Base-by-base conservation (phyloP, 1,140 invertebrate species). In the Oreohelix idahoensis region DNA sequence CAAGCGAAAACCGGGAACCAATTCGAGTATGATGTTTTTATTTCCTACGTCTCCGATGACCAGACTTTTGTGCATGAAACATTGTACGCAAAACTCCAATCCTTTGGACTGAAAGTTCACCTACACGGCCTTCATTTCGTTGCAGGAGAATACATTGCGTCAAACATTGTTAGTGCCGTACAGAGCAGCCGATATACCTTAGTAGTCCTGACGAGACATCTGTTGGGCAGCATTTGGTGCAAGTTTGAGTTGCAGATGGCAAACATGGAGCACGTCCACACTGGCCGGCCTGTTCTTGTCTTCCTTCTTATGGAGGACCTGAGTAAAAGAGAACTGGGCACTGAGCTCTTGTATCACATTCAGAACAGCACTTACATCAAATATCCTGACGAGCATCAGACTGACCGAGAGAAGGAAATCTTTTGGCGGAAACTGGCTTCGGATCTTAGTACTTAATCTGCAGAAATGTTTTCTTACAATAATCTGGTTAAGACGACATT, bases 181-280 rank as follows among this genome's bases (percentile, higher is more conserved):
- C 93, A 94, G 35, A 93, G 93, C 76, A 95, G 95, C 88, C 93
- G 94, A 74, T 94, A 94, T 89, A 94, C 94, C 29, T 89, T 95
- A 49, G 90, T 95, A 36, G 89, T 95, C n/a, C 92, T 95, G 53
- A 94, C 94, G 82, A 93, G 95, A 86, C 92, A 93, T 63, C 95
- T 95, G 87, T 93, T 94, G 0, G 93, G 93, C 83, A 95, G 95
- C 23, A 93, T 95, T 38, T 95, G 95, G 95, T 95, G 95, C 87
- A 86, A 93, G 70, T 95, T 94, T 93, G 95, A 95, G 89, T 93
- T 94, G 20, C 94, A 95, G 83, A 91, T 89, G 89, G 88, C 89
- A 8, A 66, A 83, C 45, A 87, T 88, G 88, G 88, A 90, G 32
- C 83, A 83, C 29, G 75, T 86, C 23, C 84, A 89, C 70, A 83